A percentile compares a stretch with the other conserved stretches of the same genome.
These are phyloP conservation scores for Xerus inauris DNA, from an alignment of 2,113 vertebrate species.

Conservation along the genomic window DNA sequence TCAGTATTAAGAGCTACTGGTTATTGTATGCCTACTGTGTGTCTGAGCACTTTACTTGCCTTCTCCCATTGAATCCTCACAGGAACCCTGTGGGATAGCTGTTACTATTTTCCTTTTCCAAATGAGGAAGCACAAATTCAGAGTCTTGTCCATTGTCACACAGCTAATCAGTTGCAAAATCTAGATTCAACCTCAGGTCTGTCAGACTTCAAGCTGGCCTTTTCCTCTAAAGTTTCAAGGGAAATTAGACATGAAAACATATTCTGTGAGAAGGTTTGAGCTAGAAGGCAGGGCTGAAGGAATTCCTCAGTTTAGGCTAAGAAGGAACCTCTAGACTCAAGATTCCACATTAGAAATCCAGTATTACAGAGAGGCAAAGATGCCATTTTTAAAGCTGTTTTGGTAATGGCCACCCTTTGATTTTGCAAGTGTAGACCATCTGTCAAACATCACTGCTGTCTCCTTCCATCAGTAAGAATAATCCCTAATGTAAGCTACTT, in stretches of 20 bases:
- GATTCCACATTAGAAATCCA: not conserved
- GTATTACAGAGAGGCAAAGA: not conserved
- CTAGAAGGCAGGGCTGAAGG: too few relatives aligned
- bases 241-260: not conserved
- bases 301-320: not conserved
- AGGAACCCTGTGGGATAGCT: not conserved
- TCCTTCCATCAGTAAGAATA: not conserved
- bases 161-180: not conserved
- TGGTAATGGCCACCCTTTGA: not conserved
- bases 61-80: not conserved
- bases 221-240: not conserved
- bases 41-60: not conserved
- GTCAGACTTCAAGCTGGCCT: not conserved
- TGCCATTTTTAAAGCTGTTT: not conserved
- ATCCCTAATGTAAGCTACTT: not conserved
- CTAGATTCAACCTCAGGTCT: not conserved
- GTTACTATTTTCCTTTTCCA: not conserved
- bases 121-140: not conserved
- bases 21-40: not conserved
- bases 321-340: not conserved
- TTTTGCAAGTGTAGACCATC: not conserved
- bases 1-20: not conserved
- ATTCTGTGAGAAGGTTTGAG: not conserved
- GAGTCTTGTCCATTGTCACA: not conserved
- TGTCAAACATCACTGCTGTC: not conserved